A percentile compares a stretch with the other conserved stretches of the same genome.
These are phyloP conservation scores for Panagrolaimus sp. DNA, from an alignment of 1,140 invertebrate species.

Conservation along the genomic window DNA sequence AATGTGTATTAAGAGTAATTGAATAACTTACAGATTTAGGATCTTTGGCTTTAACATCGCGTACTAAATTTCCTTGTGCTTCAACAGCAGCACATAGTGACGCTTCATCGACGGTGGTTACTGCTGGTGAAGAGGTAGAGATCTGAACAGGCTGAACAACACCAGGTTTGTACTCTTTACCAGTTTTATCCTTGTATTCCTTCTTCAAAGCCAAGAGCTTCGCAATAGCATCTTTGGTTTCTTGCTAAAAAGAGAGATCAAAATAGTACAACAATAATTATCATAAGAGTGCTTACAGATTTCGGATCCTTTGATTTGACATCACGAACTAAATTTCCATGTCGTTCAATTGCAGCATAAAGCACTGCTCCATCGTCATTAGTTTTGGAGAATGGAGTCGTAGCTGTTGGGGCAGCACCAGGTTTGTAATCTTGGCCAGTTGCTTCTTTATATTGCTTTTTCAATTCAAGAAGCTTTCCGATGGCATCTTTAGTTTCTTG, in stretches of 20 bases:
- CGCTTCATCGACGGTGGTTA: background rate
- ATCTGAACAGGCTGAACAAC: constrained; percentile 15
- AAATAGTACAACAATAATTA: background rate
- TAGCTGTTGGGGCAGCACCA: background rate
- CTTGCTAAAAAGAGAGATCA: constrained; percentile 21
- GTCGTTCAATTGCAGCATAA: constrained; percentile 28
- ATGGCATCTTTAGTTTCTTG: constrained; percentile 41
- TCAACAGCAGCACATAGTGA: constrained; percentile 25
- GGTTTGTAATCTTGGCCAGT: constrained; percentile 28
- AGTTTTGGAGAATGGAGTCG: constrained; percentile 19
- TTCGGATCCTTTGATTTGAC: constrained; percentile 43
- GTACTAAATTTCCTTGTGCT: constrained; percentile 36
- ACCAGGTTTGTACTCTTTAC: constrained; percentile 39
- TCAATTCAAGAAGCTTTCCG: constrained; percentile 39
- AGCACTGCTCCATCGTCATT: constrained; percentile 13
- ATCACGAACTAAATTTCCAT: constrained; percentile 41
- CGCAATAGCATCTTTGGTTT: constrained; percentile 42
- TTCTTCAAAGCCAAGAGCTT: constrained; percentile 43
- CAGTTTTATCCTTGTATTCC: constrained; percentile 36
- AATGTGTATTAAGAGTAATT: constrained; percentile 35
- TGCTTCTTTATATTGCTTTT: constrained; percentile 39
- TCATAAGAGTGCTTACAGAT: constrained; percentile 15
- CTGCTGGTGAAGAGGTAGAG: constrained; percentile 14
- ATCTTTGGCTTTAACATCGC: constrained; percentile 44
- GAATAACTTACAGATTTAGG: constrained; percentile 32